Base-by-base conservation (phyloP, 2,113 vertebrate species). In the Elephas maximus region DNA sequence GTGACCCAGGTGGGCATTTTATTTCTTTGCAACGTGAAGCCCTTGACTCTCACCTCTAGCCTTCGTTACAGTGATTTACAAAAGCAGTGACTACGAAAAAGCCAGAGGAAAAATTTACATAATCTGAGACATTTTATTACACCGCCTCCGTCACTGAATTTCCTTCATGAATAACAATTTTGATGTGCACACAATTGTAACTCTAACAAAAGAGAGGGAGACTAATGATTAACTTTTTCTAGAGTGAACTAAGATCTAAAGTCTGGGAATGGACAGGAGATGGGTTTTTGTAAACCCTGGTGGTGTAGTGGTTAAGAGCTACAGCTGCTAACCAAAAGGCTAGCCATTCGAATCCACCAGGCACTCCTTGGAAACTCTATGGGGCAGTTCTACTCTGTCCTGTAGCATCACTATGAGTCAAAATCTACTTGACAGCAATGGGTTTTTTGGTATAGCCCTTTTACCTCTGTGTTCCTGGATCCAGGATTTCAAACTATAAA, bases 61-160 rank as follows among this genome's bases (percentile, higher is more conserved):
- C 9, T 28, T 33, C 2, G 57, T n/a, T 63, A 15, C 18, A 79
- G 11, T 44, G 48, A 18, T 63, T 62, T 57, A 41, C 30, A 85
- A 53, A 7, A 53, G 5, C 41, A 60, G 11, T 90, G 88, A 15
- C 87, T 88, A 26, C 30, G 53, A 63, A 82, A 93, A 83, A 30
- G 57, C 80, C n/a, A 37, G 33, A 74, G 57, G 63, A 91, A 91
- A 60, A 93, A 91, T n/a, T 93, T 74, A 57, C 63, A 57, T 87
- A 45, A 33, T 88, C 88, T 82, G 65, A 74, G 84, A 88, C 63
- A 24, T 84, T 78, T 78, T 48, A 82, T 94, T 53, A 53, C 1
- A 73, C 41, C 30, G 33, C 45, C 26, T 45, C 0, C 21, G 10
- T 82, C 63, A 71, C 33, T 48, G 28, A 65, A 53, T 96, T 76